Base-by-base conservation (phyloP, 2,797 vertebrate species). In the Paguma larvata region DNA sequence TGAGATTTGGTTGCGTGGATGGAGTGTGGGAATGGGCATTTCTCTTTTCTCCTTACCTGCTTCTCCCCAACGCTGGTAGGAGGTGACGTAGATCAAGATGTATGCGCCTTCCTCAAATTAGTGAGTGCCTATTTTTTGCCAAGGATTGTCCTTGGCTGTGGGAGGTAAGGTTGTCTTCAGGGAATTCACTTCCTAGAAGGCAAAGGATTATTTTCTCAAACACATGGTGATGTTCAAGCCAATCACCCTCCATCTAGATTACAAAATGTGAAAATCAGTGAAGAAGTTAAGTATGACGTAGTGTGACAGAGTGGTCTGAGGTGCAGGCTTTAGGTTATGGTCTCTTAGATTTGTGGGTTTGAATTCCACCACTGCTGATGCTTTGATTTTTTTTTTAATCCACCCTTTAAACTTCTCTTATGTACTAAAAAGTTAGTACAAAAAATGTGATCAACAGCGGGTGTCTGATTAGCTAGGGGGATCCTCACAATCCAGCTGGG, bases 281-380 rank as follows among this genome's bases (percentile, higher is more conserved):
- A 59, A 59, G 6, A 38, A 8, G 5, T 25, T 59, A 34, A 56
- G 6, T 38, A n/a, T 80, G 53, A 80, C 98, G 98, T 99, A 99
- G 98, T 97, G 98, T 99, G 99, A 99, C 99, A 98, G 98, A 99
- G 99, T 97, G 98, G 99, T 99, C 98, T 98, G 99, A 99, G 98
- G 98, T 63, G 98, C 98, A 99, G 98, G 98, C 98, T 99, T 99
- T 98, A 99, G 98, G 98, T 97, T 99, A 98, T 98, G 98, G 98
- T 98, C 98, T 99, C 44, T 96, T 96, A 98, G 98, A 53, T 98
- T 97, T 91, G 98, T 98, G 98, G 98, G 98, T 99, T 99, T 95
- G 46, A 99, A 98, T 99, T 98, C 98, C 98, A 99, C 98, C 86
- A 25, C 94, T 97, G 97, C 95, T 96, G 98, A 0, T 25, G 27